Percentiles rank a stretch among this genome's conserved stretches.
phyloP scores from a whole-genome alignment of 2,888 invertebrate species.

The Drosophila lutescens region DNA sequence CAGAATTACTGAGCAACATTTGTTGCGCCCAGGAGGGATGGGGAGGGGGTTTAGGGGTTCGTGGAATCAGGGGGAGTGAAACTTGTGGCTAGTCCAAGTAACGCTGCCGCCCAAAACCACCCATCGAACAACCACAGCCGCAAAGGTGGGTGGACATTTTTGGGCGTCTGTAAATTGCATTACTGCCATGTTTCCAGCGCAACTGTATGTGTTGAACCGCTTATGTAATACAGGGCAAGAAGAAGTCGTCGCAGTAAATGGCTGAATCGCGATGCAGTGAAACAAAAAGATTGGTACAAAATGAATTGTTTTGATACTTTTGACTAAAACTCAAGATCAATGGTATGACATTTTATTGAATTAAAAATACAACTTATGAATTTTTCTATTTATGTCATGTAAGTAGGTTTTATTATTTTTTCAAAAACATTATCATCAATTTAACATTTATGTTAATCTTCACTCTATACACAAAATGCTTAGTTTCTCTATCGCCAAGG shows the following conservation, averaged over 20 bases:
- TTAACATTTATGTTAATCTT: too few relatives aligned
- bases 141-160: slow-evolving; percentile 25
- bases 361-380: too few relatives aligned
- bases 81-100: slow-evolving; percentile 54
- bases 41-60: background rate
- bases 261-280: slow-evolving; percentile 12
- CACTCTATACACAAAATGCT: too few relatives aligned
- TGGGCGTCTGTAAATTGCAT: slow-evolving; percentile 73
- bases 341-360: too few relatives aligned
- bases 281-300: background rate
- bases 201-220: slow-evolving; percentile 16
- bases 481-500: too few relatives aligned
- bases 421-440: too few relatives aligned
- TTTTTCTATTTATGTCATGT: too few relatives aligned
- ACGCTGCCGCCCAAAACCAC: slow-evolving; percentile 36
- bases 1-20: slow-evolving; percentile 70
- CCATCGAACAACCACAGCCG: slow-evolving; percentile 9
- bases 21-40: slow-evolving; percentile 62
- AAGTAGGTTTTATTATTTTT: too few relatives aligned
- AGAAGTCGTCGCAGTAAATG: slow-evolving; percentile 18
- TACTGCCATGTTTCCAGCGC: slow-evolving; percentile 53
- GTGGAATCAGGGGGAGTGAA: background rate
- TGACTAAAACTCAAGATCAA: too few relatives aligned
- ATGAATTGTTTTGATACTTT: too few relatives aligned
- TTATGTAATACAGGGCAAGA: slow-evolving; percentile 63